Evolutionary conservation across 2,888 invertebrate genomes (phyloP).

Genomic region (Tuberolachnus salignus): DNA sequence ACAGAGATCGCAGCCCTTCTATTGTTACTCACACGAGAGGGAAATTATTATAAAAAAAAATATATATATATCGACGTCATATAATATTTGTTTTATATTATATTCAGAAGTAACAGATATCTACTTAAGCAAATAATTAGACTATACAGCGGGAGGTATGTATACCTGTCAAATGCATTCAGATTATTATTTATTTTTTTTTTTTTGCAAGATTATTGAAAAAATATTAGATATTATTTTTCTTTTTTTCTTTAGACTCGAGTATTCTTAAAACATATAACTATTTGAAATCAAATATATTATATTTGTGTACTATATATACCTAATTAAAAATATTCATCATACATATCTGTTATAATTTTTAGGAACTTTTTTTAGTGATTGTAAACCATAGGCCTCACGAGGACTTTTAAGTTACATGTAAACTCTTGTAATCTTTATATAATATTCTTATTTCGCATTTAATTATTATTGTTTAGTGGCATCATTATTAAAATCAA

Average conservation of each 20-base stretch:
- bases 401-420: too few species aligned
- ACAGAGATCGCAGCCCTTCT: constrained; percentile 38
- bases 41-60: constrained; percentile 5
- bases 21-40: constrained; percentile 34
- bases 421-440: too few species aligned
- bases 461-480: too few species aligned
- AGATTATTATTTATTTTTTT: background rate
- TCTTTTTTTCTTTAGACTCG: background rate
- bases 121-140: constrained; percentile 55
- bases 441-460: too few species aligned
- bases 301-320: background rate
- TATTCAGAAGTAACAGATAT: constrained; percentile 29
- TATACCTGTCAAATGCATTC: constrained; percentile 43
- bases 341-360: too few species aligned
- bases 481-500: too few species aligned
- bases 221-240: background rate
- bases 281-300: background rate
- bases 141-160: constrained; percentile 52
- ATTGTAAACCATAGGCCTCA: too few species aligned
- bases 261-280: background rate
- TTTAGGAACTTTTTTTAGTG: too few species aligned
- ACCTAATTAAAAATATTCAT: background rate
- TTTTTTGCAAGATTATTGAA: background rate
- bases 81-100: constrained; percentile 26
- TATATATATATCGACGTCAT: constrained; percentile 9